Base-by-base conservation (phyloP, 2,113 vertebrate species). In the Brachyhypopomus gauderio region DNA sequence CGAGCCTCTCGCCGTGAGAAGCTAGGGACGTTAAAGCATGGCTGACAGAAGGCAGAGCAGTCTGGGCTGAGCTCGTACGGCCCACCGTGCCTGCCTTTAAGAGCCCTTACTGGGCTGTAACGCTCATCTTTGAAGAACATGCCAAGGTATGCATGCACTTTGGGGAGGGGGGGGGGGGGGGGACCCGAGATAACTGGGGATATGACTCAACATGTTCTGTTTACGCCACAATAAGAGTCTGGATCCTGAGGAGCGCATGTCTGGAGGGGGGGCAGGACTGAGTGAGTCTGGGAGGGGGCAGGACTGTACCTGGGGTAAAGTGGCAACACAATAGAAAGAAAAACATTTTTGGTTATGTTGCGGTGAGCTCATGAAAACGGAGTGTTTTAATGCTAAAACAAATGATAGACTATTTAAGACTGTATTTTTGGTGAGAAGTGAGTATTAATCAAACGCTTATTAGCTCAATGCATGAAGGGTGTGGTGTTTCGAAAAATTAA, bases 141-240 rank as follows among this genome's bases (percentile, higher is more conserved):
- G 72, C 78, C 63, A 86, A 85, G 85, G 84, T 85, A 89, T 84
- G 82, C 69, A 75, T 36, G 27, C 62, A 59, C 58, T 71, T 77
- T 76, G 30, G 58, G 34, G 58, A 58, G 60, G 77, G 75, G 52
- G 71, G 56, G 48, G n/a, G n/a, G n/a, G n/a, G n/a, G 70, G 75
- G 66, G 76, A 52, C 45, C 45, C 6, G 60, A 86, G 84, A 89
- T 89, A 87, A 86, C 72, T 59, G 41, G 76, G 82, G 84, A 88
- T 84, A 82, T 85, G 86, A 89, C 84, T 86, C 84, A 52, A 88
- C 88, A 87, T 12, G 85, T 87, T 78, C 85, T 83, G 88, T 87
- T 86, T 89, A 85, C 85, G 62, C 72, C 85, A 87, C 77, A 89
- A 86, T 87, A 85, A 81, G 58, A 81, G 72, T 81, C 45, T 62